Evolutionary conservation across 1,140 invertebrate genomes (phyloP), one percentile per base, ranked within the genome.

Genomic region (Drosophila orena): DNA sequence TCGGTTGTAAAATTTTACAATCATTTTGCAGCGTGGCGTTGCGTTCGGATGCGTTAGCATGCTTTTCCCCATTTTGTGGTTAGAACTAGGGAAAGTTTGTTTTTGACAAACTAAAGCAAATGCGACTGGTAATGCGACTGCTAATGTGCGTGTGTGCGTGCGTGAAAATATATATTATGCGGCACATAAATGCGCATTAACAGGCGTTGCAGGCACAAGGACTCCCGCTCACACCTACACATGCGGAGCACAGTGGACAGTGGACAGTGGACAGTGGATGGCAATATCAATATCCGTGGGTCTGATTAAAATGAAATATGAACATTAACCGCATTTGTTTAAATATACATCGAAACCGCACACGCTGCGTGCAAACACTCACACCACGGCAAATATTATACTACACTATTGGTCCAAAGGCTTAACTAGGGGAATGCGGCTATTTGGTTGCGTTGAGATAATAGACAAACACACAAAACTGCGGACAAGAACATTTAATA

Each of bases 301-400:
- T 50, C 84, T 70, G 84, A 89, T 86, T 86, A 79, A 79, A 88
- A 86, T 86, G 83, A 86, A 86, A 86, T 86, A 86, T 86, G 83
- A 83, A 86, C 81, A 86, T 88, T 86, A 88, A 86, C 83, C 83
- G 83, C 83, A 86, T 86, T 88, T 88, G 76, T 89, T 86, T 88
- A 89, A 88, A 88, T 88, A 86, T 72, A 88, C 71, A 79, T 71
- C 52, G 22, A 81, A 79, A 83, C 83, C 83, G 59, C 83, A 88
- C 46, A 75, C 76, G 78, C 53, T 78, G 60, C 61, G 58, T 76
- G 77, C 74, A 81, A 81, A 86, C 52, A 88, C 43, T 46, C 30
- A 50, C 50, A 44, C 55, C 22, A 5, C 8, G 7, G 30, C 30
- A 30, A 30, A 38, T 11, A n/a, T 7, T 12, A 38, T 11, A n/a